Base-by-base conservation (phyloP, 2,888 invertebrate genomes). In the Omphaloscelis lunosa region DNA sequence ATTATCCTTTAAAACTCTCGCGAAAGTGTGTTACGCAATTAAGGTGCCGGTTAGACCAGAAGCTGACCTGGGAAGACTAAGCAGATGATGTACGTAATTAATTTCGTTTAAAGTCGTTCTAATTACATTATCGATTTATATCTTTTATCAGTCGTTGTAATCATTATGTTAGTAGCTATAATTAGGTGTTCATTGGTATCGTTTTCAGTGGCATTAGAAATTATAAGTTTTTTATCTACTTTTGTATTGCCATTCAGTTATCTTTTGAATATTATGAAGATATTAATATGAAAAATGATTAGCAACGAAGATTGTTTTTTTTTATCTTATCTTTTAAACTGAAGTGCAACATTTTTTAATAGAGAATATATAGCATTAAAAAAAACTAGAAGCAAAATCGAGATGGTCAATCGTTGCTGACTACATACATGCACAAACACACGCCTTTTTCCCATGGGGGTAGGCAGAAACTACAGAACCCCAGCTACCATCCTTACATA, bases 171-270 rank as follows among this genome's bases (percentile, higher is more conserved):
- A 39, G 58, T 29, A 41, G 39, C 41, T 27, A n/a, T 3, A 58
- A 76, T 76, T 76, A 76, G n/a, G 41, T 58, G 29, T 51, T 51
- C n/a, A 41, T 67, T 67, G 15, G 5, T 67, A 59, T 76, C 23
- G 39, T 48, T 75, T 73, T 63, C 2, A 29, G 17, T 5, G n/a
- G 20, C 20, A 48, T 56, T 59, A 41, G 11, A 15, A 20, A 8
- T 45, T 56, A 56, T 20, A 27, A 8, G 34, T 51, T 39, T 48
- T 56, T 63, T 63, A 63, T 66, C 77, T 59, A 11, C 2, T n/a
- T 23, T 58, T 76, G 29, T 67, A 59, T 76, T 76, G 76, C 56
- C 20, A 41, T 58, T 39, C 4, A 29, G 17, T 27, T 75, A 48
- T 75, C 56, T 56, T 12, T 17, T 66, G 5, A 27, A 23, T 23